Base-by-base conservation (phyloP, 2,888 invertebrate species). In the Troilus luridus region DNA sequence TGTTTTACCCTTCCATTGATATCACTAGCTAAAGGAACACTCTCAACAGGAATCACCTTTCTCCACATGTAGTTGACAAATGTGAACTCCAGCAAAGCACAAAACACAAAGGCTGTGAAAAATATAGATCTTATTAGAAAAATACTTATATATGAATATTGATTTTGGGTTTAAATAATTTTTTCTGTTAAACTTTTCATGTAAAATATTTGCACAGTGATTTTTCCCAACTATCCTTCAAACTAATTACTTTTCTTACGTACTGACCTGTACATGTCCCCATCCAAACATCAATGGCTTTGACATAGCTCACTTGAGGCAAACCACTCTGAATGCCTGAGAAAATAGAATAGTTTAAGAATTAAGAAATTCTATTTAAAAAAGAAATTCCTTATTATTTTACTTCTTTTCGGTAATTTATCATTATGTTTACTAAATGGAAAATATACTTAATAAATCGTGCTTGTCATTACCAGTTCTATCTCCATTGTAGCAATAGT, bases 51-150 rank as follows among this genome's bases (percentile, higher is more conserved):
- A 21, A 92, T 85, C 93, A 93, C 92, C 93, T 94, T 94, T 88
- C 94, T 93, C 94, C 94, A 95, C 93, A 95, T 93, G 93, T 95
- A 95, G 93, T 95, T 95, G 90, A 94, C 95, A 88, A 94, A 93
- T 9, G 95, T 95, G 93, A 95, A 95, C 92, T 95, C 95, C 90
- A 95, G 93, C 9, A 95, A 93, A 10, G 95, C 95, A 91, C 94
- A 94, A 93, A 95, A 95, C 12, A 95, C 94, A 92, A 95, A 95
- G 17, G 94, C 94, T 93, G 93, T 92, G 93, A 93, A 77, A 77
- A 77, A 17, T 0, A 77, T 41, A 41, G 41, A 41, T 41, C 2
- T 41, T 41, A 41, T 41, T 41, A 41, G 41, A 41, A 41, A 41
- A 41, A 41, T 41, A 41, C 5, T 41, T 41, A 41, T 41, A 3